Base-by-base conservation (phyloP, 2,888 invertebrate genomes). In the Phasia obesa region DNA sequence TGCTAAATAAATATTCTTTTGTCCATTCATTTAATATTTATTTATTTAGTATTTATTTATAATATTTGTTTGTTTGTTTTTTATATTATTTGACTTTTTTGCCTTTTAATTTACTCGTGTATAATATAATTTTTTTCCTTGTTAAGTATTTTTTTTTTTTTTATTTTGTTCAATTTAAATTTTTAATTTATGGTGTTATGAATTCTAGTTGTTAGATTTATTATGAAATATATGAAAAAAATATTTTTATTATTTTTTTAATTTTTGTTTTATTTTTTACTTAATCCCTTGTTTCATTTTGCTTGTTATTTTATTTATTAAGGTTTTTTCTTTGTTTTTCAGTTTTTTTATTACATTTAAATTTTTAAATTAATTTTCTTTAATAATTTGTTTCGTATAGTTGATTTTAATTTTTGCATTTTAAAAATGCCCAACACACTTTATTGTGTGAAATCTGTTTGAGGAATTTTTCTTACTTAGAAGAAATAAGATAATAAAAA, bases 201-300 rank as follows among this genome's bases (percentile, higher is more conserved):
- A 67, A 79, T 83, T 75, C 79, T 75, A 79, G 75, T 67, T 77
- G 38, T 78, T 74, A 70, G 17, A 55, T 55, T 27, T 70, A n/a
- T 17, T 81, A 77, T 78, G 67, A 81, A 64, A 80, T 80, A 80
- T 80, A 74, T 57, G 47, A 64, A 83, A 75, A 79, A 73, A 81
- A 62, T 79, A 84, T 35, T 84, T 55, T 85, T 85, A 82, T 76
- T 62, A 86, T 85, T 84, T 89, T 23, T 53, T 51, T 53, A 13
- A 6, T 57, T 15, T 31, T 6, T 49, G 2, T 51, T 23, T 25
- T 57, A 11, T 57, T 57, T 35, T 69, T 55, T 69, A 88, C 88
- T 90, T 88, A 90, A 89, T 91, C 91, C 91, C 91, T 91, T 91
- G 90, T 91, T 91, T 90, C 89, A 90, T 90, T 91, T 90, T 88